A percentile compares a stretch with the other conserved stretches of the same genome.
Evolutionary conservation across 2,888 invertebrate genomes (phyloP).

Genomic region (Fragum whitleyi): DNA sequence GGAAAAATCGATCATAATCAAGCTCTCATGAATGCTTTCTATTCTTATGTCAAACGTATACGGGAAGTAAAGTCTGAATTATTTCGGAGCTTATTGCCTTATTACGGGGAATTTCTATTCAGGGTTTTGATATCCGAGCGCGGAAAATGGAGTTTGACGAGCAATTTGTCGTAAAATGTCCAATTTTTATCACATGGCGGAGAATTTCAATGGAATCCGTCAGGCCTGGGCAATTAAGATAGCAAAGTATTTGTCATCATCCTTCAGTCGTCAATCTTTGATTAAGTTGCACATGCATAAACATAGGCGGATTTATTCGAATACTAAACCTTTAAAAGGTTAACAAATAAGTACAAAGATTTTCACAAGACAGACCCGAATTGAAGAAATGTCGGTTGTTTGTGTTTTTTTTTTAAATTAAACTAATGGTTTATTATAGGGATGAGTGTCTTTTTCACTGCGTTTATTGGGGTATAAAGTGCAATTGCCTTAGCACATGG

Average conservation of each 20-base stretch:
- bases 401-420: too few species aligned
- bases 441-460: too few species aligned
- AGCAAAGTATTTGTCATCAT: slow-evolving; percentile 1
- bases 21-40: slow-evolving; percentile 28
- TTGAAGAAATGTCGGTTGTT: too few species aligned
- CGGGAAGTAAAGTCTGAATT: slow-evolving; percentile 32
- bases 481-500: too few species aligned
- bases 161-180: slow-evolving; percentile 28
- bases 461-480: too few species aligned
- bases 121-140: slow-evolving; percentile 28
- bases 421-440: too few species aligned
- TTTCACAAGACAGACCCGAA: too few species aligned
- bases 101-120: slow-evolving; percentile 42
- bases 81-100: slow-evolving; percentile 38
- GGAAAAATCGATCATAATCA: slow-evolving; percentile 39
- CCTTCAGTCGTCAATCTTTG: background rate
- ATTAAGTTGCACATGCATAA: too few species aligned
- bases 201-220: slow-evolving; percentile 8
- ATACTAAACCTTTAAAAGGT: too few species aligned
- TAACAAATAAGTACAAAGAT: too few species aligned
- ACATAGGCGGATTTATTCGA: too few species aligned
- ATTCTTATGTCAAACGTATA: slow-evolving; percentile 33
- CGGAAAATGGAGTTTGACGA: slow-evolving; percentile 24
- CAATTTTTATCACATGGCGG: slow-evolving; percentile 9
- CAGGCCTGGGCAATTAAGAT: background rate